Percentiles rank a stretch among this genome's conserved stretches.
These are phyloP conservation scores for Grammomys surdaster DNA, from an alignment of 2,113 vertebrate species.

Conservation along the genomic window DNA sequence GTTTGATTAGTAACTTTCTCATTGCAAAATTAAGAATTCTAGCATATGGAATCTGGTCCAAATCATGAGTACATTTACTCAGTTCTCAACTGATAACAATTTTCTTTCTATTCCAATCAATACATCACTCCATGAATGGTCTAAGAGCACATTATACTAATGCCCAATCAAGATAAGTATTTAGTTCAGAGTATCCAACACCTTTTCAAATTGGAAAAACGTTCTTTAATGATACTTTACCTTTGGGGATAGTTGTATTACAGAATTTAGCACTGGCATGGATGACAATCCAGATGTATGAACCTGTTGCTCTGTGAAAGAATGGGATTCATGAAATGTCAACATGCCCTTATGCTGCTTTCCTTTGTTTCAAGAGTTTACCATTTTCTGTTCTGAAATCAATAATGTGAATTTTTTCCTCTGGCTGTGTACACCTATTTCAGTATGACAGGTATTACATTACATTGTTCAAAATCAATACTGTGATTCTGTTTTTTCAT, in stretches of 20 bases:
- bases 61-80: too few relatives aligned
- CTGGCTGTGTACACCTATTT: neutral
- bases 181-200: neutral
- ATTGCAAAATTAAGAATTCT: neutral
- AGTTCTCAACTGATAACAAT: neutral
- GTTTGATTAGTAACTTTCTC: neutral
- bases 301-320: neutral
- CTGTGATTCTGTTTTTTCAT: slow-evolving; percentile 57
- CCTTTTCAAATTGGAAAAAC: neutral
- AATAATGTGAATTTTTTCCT: neutral
- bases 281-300: neutral
- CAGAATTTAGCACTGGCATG: neutral
- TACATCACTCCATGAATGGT: neutral
- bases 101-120: neutral
- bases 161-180: neutral
- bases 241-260: neutral
- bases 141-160: neutral
- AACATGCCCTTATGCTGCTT: neutral
- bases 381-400: slow-evolving; percentile 36
- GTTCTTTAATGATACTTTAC: neutral
- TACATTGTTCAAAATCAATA: slow-evolving; percentile 34
- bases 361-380: neutral
- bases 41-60: neutral
- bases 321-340: neutral
- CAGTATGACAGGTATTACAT: neutral